Evolutionary conservation across 2,797 vertebrate genomes (phyloP).

Genomic region (Tapera naevia): DNA sequence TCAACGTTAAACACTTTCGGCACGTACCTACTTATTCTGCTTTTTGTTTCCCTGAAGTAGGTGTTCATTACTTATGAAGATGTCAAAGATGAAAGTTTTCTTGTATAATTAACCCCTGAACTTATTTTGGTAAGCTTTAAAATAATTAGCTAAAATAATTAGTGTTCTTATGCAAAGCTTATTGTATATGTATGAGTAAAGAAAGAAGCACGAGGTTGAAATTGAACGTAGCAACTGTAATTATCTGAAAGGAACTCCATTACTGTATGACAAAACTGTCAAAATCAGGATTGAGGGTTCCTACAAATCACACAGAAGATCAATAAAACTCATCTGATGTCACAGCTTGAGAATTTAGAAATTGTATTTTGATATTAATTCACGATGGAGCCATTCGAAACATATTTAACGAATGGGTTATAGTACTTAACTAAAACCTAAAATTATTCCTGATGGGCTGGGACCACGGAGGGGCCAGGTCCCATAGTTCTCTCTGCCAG

Average conservation of each 20-base stretch:
- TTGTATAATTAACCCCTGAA: constrained; percentile 29
- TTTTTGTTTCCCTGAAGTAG: background rate
- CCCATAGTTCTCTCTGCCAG: background rate
- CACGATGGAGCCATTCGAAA: background rate
- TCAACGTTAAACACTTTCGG: background rate
- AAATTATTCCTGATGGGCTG: background rate
- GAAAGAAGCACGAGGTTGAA: constrained; percentile 58
- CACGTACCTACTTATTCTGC: background rate
- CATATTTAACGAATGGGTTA: background rate
- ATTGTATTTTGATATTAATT: constrained; percentile 53
- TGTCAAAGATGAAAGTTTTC: background rate
- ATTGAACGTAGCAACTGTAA: constrained; percentile 51
- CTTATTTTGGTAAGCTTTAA: background rate
- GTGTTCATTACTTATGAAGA: background rate
- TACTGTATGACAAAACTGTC: constrained; percentile 71
- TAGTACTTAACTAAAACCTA: background rate
- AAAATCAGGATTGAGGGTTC: constrained; percentile 66
- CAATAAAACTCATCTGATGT: constrained; percentile 61
- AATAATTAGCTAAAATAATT: constrained; percentile 37
- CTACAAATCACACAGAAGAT: constrained; percentile 58
- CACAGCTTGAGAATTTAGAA: constrained; percentile 53
- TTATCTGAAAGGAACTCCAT: constrained; percentile 69
- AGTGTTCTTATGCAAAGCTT: constrained; percentile 43
- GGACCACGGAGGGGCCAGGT: background rate
- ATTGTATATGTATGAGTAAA: background rate